These are phyloP conservation scores for Micronycteris hirsuta DNA, from an alignment of 2,113 vertebrate species.

Conservation along the genomic window DNA sequence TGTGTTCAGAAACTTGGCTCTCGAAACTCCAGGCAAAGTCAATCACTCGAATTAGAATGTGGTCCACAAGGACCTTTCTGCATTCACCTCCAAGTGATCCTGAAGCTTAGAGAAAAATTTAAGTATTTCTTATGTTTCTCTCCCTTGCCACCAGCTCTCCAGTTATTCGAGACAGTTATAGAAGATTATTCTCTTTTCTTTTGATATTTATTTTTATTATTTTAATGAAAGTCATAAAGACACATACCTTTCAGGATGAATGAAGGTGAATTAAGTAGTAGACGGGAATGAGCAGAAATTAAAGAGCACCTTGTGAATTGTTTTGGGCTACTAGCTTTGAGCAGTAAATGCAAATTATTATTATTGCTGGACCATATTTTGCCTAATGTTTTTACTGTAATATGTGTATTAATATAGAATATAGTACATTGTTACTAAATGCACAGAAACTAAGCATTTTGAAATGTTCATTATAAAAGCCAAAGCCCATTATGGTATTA, in stretches of 20 bases:
- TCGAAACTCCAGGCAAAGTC: not conserved
- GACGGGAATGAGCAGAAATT: conserved; percentile 35
- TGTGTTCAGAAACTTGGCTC: not conserved
- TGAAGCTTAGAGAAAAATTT: not conserved
- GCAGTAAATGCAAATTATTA: conserved; percentile 59
- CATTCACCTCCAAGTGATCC: not conserved
- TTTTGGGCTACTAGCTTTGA: conserved; percentile 57
- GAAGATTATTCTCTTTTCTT: conserved; percentile 1
- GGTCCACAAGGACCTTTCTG: not conserved
- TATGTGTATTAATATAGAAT: conserved; percentile 33
- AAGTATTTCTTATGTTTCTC: not conserved
- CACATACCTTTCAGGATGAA: conserved; percentile 41
- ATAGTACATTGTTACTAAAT: conserved; percentile 6
- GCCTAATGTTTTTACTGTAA: conserved; percentile 46
- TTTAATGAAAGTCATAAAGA: conserved; percentile 65
- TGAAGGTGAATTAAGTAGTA: conserved; percentile 43
- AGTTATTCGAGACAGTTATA: not conserved
- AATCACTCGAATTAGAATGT: not conserved
- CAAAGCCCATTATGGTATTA: not conserved
- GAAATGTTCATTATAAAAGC: conserved; percentile 4
- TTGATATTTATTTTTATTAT: conserved; percentile 69
- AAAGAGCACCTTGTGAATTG: conserved; percentile 33
- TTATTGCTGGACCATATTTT: conserved; percentile 39
- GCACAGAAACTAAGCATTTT: not conserved
- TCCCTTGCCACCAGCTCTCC: not conserved